These are phyloP conservation scores for Calliopum simillimum DNA, from an alignment of 2,888 invertebrate species.

Conservation along the genomic window DNA sequence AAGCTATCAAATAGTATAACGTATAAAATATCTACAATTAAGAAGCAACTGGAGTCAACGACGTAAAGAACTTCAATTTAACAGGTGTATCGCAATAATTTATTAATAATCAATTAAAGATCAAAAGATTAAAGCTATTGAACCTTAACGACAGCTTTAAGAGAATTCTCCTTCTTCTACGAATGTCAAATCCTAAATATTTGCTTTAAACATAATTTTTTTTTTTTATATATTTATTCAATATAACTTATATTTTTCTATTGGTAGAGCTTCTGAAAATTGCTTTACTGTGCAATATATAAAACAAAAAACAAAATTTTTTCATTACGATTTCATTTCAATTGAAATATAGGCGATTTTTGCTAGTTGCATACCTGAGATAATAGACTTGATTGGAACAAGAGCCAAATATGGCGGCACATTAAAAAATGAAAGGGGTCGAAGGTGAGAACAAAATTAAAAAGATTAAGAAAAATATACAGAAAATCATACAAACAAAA, in stretches of 20 bases:
- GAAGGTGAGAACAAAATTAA: conserved; percentile 85
- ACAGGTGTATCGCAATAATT: neutral
- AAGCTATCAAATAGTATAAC: conserved; percentile 1
- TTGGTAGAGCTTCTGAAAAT: no score
- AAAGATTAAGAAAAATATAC: conserved; percentile 50
- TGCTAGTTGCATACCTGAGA: conserved; percentile 99
- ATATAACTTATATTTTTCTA: neutral
- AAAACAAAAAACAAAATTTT: neutral
- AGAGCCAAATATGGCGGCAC: conserved; percentile 99
- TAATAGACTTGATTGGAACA: conserved; percentile 99
- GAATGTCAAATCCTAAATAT: neutral
- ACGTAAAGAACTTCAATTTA: neutral
- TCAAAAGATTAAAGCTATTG: neutral
- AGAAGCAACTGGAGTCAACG: neutral
- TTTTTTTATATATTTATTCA: neutral
- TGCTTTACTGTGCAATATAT: no score
- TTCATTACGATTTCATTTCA: conserved; percentile 31
- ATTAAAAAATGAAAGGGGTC: conserved; percentile 99
- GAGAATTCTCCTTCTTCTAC: conserved; percentile 1
- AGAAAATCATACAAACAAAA: conserved; percentile 49
- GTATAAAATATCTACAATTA: neutral
- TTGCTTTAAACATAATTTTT: neutral
- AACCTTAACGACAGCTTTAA: neutral
- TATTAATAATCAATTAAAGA: neutral
- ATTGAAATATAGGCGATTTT: conserved; percentile 91